Percentiles rank a stretch among this genome's conserved stretches.
These are phyloP conservation scores for Panulirus ornatus DNA, from an alignment of 1,140 invertebrate genomes.

Conservation along the genomic window DNA sequence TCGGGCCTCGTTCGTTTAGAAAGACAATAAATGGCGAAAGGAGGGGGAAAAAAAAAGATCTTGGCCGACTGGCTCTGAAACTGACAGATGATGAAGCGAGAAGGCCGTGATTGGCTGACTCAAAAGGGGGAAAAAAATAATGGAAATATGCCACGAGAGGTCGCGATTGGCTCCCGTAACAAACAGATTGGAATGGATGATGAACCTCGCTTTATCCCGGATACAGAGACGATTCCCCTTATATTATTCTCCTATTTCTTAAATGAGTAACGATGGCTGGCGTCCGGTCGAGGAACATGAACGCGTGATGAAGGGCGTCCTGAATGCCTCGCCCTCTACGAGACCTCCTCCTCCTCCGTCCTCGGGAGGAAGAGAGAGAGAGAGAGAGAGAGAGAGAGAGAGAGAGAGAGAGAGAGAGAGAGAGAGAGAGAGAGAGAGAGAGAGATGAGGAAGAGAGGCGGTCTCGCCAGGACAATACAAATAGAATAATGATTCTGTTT, in stretches of 20 bases:
- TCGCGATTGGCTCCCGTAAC: not conserved
- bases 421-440: not conserved
- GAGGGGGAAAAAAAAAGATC: no score
- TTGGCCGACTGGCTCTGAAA: not conserved
- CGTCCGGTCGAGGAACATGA: no score
- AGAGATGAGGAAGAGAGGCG: no score
- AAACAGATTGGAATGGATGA: not conserved
- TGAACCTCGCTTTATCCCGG: not conserved
- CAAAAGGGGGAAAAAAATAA: not conserved
- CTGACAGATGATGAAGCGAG: not conserved
- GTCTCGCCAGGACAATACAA: no score
- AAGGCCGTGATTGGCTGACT: not conserved
- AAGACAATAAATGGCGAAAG: not conserved
- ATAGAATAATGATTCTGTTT: no score
- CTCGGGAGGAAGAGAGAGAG: not conserved
- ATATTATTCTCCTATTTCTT: not conserved
- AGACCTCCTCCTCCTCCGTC: no score
- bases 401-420: not conserved
- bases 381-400: not conserved
- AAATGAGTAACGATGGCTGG: not conserved
- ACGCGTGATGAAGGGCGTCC: no score
- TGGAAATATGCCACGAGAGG: not conserved
- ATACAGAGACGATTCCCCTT: not conserved
- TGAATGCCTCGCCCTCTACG: no score
- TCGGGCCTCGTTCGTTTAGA: not conserved